Evolutionary conservation across 2,113 vertebrate species (phyloP).

Genomic region (Podarcis muralis): DNA sequence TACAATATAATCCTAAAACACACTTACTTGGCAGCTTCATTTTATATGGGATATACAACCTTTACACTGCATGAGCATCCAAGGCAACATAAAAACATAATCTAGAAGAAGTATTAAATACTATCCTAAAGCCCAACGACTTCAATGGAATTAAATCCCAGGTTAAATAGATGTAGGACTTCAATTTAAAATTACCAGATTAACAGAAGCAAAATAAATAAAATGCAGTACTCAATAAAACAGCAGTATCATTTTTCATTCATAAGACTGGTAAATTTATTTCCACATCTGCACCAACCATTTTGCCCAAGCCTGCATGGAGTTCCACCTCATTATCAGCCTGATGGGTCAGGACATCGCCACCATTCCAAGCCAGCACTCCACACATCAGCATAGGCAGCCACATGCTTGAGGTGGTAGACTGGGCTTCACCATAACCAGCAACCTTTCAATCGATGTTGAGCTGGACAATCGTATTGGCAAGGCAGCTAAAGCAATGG

Average conservation of each 20-base stretch:
- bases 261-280: not conserved
- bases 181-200: not conserved
- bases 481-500: no score
- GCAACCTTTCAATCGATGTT: no score
- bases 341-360: no score
- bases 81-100: not conserved
- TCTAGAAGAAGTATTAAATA: not conserved
- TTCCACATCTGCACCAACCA: no score
- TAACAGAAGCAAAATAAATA: not conserved
- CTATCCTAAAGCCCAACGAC: not conserved
- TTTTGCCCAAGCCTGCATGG: no score
- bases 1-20: not conserved
- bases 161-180: not conserved
- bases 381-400: no score
- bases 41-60: not conserved
- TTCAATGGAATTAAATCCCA: not conserved
- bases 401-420: no score
- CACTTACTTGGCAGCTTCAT: not conserved
- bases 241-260: not conserved
- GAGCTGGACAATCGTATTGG: no score
- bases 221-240: not conserved
- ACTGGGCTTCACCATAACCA: no score
- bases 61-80: not conserved
- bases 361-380: no score
- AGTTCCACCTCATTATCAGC: no score